Evolutionary conservation across 1,140 invertebrate species (phyloP).

Genomic region (Philaenus spumarius): DNA sequence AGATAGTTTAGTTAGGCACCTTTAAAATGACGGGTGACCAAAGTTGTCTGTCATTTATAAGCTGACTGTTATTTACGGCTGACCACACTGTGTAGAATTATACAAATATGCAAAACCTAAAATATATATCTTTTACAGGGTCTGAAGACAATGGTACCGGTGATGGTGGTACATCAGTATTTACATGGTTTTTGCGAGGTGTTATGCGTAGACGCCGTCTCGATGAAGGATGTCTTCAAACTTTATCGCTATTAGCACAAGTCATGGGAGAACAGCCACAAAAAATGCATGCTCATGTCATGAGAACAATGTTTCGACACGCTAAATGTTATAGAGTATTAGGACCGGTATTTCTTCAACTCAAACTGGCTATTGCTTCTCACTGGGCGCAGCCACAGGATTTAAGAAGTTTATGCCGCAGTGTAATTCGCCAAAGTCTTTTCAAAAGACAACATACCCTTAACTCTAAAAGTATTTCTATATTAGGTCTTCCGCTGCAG

Average conservation of each 20-base stretch:
- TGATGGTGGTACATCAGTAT: constrained; percentile 20
- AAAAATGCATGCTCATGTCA: constrained; percentile 28
- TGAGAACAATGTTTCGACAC: constrained; percentile 31
- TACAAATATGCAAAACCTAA: no score
- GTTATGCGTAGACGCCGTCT: constrained; percentile 26
- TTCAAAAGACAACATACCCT: background rate
- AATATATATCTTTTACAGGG: no score
- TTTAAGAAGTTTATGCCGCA: constrained; percentile 27
- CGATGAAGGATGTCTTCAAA: constrained; percentile 23
- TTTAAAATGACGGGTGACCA: no score
- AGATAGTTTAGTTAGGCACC: no score
- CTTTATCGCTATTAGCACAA: constrained; percentile 24
- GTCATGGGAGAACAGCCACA: constrained; percentile 29
- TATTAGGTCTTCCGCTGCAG: background rate
- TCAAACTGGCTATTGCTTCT: constrained; percentile 28
- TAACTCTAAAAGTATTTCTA: background rate
- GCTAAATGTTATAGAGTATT: constrained; percentile 28
- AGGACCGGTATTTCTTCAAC: constrained; percentile 30
- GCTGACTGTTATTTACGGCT: no score
- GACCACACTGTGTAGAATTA: no score
- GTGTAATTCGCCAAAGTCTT: constrained; percentile 5
- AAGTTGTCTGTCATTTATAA: no score
- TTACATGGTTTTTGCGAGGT: constrained; percentile 31
- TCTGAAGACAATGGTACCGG: background rate
- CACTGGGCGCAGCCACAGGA: constrained; percentile 30